phyloP scores from a whole-genome alignment of 2,113 vertebrate genomes.

The Vulpes ferrilata region DNA sequence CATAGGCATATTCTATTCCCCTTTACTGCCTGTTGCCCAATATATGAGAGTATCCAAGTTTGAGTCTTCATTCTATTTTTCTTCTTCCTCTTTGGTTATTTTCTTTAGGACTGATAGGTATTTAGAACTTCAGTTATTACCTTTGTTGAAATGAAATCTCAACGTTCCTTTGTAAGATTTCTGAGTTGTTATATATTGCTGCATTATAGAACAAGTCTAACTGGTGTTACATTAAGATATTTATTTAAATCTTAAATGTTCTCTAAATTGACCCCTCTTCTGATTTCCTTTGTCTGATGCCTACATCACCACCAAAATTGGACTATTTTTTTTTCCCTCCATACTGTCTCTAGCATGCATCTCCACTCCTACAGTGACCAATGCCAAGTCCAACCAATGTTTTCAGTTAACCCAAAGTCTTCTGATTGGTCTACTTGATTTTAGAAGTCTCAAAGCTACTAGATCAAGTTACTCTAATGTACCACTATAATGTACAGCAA shows the following conservation, averaged over 20 bases:
- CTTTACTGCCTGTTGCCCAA: neutral
- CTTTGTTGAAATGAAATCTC: constrained; percentile 1
- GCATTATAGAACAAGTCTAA: neutral
- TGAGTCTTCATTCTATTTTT: neutral
- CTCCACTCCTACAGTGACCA: neutral
- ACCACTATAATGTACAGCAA: neutral
- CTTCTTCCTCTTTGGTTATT: neutral
- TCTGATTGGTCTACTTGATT: neutral
- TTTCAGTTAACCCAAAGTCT: neutral
- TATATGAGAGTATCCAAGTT: neutral
- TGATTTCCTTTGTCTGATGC: constrained; percentile 20
- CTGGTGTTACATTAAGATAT: neutral
- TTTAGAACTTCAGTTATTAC: neutral
- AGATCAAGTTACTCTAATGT: neutral
- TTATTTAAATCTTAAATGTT: neutral
- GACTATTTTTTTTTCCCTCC: neutral
- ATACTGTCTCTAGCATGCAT: neutral
- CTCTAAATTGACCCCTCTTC: neutral
- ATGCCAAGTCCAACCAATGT: neutral
- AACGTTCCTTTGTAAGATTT: neutral
- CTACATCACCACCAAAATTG: neutral
- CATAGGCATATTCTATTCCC: neutral
- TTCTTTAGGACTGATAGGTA: neutral
- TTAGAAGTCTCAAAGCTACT: neutral
- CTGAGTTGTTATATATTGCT: neutral